Evolutionary conservation across 2,113 vertebrate genomes (phyloP), one percentile per base, ranked within the genome.

Genomic region (Alethe diademata): DNA sequence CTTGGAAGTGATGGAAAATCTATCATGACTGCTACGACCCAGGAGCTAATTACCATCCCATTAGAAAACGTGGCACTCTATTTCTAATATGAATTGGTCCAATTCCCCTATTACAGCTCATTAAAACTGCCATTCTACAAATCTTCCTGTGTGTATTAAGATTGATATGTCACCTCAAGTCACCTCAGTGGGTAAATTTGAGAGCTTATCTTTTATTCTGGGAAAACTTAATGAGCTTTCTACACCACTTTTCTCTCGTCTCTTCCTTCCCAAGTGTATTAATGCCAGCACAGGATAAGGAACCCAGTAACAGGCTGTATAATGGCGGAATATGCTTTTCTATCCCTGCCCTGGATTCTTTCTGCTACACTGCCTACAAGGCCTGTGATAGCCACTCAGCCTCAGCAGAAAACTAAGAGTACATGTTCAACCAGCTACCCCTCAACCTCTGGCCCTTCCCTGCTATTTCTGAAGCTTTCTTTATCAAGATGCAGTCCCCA

Each of bases 41-140:
- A 78, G 54, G 57, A 91, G 73, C 78, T 94, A 94, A 95, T 95
- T 94, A 95, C 51, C 74, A 93, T 73, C 66, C 67, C 64, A 95
- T 95, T 93, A 93, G 78, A 90, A 95, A 90, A 83, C 62, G 1
- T 86, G 70, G 87, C 90, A 95, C 73, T 86, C 54, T 79, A 70
- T 86, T 95, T 96, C 69, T 78, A 58, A 61, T 88, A 65, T 43
- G 50, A 92, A 54, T 92, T 88, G 57, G 54, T 88, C 85, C 79
- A 90, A 36, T 92, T 92, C 51, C 56, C 64, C 82, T 93, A 70
- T 61, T 86, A 92, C 19, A 90, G 88, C 79, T 96, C 92, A 96
- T 96, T 96, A 95, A 95, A 96, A 93, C 64, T 83, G 74, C 79
- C 60, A 69, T 71, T 33, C 61, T 92, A 60, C 75, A 90, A 93